Evolutionary conservation across 2,113 vertebrate species (phyloP), one percentile per base, ranked within the genome.

Genomic region (Dissostichus mawsoni): DNA sequence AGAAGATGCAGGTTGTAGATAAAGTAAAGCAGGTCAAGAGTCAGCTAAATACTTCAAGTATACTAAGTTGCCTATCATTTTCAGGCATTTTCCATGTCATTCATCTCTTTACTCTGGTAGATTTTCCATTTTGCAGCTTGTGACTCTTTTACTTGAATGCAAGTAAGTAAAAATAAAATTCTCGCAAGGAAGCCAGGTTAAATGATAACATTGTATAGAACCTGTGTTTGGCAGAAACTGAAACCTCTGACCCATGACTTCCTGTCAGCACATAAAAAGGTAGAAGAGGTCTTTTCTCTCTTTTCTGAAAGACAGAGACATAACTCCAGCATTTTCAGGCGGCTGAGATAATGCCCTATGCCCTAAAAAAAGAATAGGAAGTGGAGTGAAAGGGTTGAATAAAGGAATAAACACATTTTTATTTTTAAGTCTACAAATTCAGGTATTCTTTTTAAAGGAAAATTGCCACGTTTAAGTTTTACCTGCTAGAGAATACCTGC

Each of bases 211-310:
- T 47, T 1, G 45, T 48, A 17, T 1, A 13, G 51, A 61, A n/a
- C 3, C 52, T 41, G 25, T 51, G 53, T 36, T 9, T 59, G 51
- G 41, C 18, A 41, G 51, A 47, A 48, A 29, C 14, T 5, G 11
- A 47, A 78, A 65, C 44, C 47, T n/a, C 45, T 47, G 69, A 80
- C 59, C 61, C 29, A 4, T 73, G 62, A 68, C 55, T 16, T 80
- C 62, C 61, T 66, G 44, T 66, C 61, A 41, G 44, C 44, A 48
- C 33, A 64, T 2, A 8, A 16, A 16, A 18, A 9, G 13, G 20
- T 11, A 16, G 13, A 36, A 44, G 57, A 63, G 11, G 5, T 50
- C 48, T n/a, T 61, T 68, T 18, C 45, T 45, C n/a, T 3, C 4
- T 64, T 12, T 56, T 56, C 16, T 78, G 47, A 68, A 68, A 68